Conservation (phyloP, 2,888 invertebrate genomes). For the Macropis europaea region DNA sequence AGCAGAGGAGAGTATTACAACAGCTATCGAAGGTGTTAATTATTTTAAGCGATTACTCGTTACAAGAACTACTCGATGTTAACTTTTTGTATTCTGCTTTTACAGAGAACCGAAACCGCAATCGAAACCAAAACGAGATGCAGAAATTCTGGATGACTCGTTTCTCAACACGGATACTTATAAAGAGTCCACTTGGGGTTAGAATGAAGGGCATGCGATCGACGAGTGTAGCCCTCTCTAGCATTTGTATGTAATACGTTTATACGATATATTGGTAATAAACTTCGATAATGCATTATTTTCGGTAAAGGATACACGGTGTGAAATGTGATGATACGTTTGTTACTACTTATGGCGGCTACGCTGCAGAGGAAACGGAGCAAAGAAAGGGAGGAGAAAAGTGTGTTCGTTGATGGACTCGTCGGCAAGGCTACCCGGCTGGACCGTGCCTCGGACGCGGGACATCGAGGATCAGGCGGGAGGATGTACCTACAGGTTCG, state of each 20-base stretch:
- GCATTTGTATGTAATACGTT: neutral
- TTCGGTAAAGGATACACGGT: neutral
- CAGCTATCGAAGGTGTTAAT: neutral
- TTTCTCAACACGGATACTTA: neutral
- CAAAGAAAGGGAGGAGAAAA: too few species aligned
- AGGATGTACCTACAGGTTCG: too few species aligned
- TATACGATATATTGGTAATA: neutral
- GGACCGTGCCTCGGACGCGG: too few species aligned
- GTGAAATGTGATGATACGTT: neutral
- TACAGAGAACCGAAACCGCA: too few species aligned
- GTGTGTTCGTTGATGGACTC: too few species aligned
- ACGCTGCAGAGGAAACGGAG: too few species aligned
- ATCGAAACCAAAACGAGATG: neutral
- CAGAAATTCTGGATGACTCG: neutral
- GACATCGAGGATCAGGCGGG: too few species aligned
- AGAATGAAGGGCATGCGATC: neutral
- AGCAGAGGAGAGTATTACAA: conserved; percentile 14
- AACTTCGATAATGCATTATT: neutral
- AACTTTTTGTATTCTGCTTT: too few species aligned
- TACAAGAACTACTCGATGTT: too few species aligned
- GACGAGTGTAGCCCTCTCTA: neutral
- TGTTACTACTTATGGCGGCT: too few species aligned
- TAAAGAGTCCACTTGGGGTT: neutral
- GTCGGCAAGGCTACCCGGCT: too few species aligned
- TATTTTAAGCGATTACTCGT: neutral